phyloP scores from a whole-genome alignment of 2,888 invertebrate genomes.

The Drosophila planitibia region DNA sequence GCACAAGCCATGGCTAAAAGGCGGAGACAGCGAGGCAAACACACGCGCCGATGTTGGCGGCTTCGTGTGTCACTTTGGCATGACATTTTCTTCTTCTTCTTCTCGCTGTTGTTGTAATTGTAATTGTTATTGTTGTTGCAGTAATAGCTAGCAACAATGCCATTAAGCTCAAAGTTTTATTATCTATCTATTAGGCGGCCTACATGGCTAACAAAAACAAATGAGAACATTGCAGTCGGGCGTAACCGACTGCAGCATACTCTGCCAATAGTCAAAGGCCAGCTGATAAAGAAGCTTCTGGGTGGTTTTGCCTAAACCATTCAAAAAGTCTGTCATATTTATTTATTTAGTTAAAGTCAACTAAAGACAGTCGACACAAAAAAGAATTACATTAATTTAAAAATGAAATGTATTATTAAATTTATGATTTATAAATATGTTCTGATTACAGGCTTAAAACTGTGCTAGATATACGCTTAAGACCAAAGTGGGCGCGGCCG shows the following conservation, averaged over 20 bases:
- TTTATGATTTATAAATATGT: not conserved
- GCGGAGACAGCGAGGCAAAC: constrained; percentile 51
- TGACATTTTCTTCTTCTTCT: constrained; percentile 40
- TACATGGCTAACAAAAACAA: constrained; percentile 53
- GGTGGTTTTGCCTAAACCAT: too few species aligned
- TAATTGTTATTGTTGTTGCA: constrained; percentile 24
- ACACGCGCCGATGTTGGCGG: constrained; percentile 55
- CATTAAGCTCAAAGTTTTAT: constrained; percentile 71
- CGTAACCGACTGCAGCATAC: not conserved
- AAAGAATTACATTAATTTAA: not conserved
- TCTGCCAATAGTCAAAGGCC: not conserved
- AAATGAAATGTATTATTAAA: not conserved
- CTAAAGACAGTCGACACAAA: not conserved
- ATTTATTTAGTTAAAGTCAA: not conserved
- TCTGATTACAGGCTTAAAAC: not conserved
- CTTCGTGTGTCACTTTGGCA: constrained; percentile 65
- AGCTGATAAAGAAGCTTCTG: not conserved
- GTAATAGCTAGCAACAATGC: constrained; percentile 62
- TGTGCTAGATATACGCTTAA: not conserved
- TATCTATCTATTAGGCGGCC: constrained; percentile 67
- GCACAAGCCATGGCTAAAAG: constrained; percentile 63
- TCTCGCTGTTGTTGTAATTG: constrained; percentile 31
- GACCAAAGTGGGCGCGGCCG: not conserved
- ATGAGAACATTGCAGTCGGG: not conserved
- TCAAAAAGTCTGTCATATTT: not conserved